Percentiles rank a stretch among this genome's conserved stretches.
phyloP scores from a whole-genome alignment of 1,140 invertebrate species.

The Prorops nasuta region DNA sequence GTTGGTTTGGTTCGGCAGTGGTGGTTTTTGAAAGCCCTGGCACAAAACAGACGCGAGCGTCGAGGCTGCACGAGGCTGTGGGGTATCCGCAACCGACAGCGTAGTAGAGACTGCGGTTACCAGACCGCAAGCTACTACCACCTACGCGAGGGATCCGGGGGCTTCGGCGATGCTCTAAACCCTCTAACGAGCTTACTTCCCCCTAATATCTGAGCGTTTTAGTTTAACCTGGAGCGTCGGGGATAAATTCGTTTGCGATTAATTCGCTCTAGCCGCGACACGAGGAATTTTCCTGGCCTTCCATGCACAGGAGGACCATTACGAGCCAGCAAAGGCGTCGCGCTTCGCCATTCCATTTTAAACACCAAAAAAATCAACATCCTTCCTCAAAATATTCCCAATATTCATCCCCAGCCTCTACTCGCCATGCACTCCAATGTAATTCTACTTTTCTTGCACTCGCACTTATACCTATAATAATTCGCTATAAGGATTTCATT shows the following conservation, averaged over 20 bases:
- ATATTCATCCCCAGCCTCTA: no score
- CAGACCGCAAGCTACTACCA: conserved; percentile 49
- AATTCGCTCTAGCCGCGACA: conserved; percentile 28
- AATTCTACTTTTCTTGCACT: no score
- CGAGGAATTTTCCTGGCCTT: conserved; percentile 13
- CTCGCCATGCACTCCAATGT: no score
- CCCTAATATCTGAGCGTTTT: conserved; percentile 49
- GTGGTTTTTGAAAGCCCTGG: conserved; percentile 48
- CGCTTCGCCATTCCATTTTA: no score
- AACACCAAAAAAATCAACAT: no score
- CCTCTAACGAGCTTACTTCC: conserved; percentile 52
- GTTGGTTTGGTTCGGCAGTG: conserved; percentile 33
- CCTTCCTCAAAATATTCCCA: no score
- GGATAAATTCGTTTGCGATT: conserved; percentile 51
- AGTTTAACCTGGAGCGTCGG: conserved; percentile 40
- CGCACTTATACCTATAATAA: no score
- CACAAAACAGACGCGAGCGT: conserved; percentile 44
- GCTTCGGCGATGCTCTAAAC: conserved; percentile 33
- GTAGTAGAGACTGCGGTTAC: conserved; percentile 49
- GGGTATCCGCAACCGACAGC: conserved; percentile 43
- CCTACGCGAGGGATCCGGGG: conserved; percentile 27
- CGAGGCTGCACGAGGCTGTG: conserved; percentile 34
- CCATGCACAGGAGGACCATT: no score
- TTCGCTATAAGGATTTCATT: no score
- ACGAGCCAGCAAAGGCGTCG: no score